phyloP scores from a whole-genome alignment of 2,888 invertebrate genomes.

The Cyclophora punctaria region DNA sequence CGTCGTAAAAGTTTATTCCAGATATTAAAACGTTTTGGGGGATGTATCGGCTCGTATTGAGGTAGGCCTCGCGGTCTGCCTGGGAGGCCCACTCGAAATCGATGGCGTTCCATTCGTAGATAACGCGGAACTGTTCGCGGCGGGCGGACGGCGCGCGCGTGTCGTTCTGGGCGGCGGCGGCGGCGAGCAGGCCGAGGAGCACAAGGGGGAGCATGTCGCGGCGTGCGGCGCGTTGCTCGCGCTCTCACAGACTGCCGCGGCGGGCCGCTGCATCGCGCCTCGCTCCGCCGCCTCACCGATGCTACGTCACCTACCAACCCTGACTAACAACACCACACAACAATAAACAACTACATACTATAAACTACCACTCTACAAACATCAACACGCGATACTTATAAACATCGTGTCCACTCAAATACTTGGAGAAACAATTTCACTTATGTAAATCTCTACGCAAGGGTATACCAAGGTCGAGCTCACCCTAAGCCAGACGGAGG shows the following conservation, averaged over 20 bases:
- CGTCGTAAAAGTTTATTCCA: conserved; percentile 80
- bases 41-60: conserved; percentile 75
- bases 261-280: conserved; percentile 22
- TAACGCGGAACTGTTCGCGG: conserved; percentile 78
- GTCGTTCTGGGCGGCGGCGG: conserved; percentile 59
- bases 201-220: conserved; percentile 43
- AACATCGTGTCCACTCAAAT: conserved; percentile 7
- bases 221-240: conserved; percentile 53
- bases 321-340: conserved; percentile 25
- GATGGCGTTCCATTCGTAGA: conserved; percentile 82
- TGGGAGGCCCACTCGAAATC: conserved; percentile 80
- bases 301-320: conserved; percentile 36
- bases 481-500: conserved; percentile 60
- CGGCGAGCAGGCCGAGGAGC: conserved; percentile 45
- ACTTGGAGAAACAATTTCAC: conserved; percentile 6
- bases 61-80: conserved; percentile 68
- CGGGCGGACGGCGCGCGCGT: conserved; percentile 42
- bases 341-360: conserved; percentile 18
- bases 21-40: conserved; percentile 80
- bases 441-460: conserved; percentile 16
- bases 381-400: conserved; percentile 22
- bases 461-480: conserved; percentile 50
- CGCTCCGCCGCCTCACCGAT: conserved; percentile 42
- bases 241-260: conserved; percentile 38
- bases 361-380: conserved; percentile 10